Evolutionary conservation across 2,113 vertebrate species (phyloP).

Genomic region (human): DNA sequence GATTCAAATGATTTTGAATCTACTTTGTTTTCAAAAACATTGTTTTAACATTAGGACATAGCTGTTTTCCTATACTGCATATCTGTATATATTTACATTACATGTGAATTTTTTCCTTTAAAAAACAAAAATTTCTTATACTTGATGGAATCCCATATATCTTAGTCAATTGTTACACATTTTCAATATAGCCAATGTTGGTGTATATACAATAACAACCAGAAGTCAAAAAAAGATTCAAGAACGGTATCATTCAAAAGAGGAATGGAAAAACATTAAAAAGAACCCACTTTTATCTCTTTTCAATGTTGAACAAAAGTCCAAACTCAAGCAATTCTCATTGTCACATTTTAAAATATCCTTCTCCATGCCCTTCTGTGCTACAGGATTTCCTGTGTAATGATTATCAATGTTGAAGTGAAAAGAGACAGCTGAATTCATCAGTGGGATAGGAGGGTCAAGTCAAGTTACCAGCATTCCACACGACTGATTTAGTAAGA

Average conservation of each 20-base stretch:
- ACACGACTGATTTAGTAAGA: background rate
- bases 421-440: slow-evolving; percentile 16
- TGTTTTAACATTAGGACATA: background rate
- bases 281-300: slow-evolving; percentile 36
- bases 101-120: background rate
- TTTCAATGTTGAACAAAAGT: background rate
- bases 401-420: background rate
- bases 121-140: background rate
- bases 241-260: slow-evolving; percentile 37
- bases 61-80: background rate
- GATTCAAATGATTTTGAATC: background rate
- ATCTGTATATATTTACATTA: background rate
- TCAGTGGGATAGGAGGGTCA: slow-evolving; percentile 11
- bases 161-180: background rate
- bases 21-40: background rate
- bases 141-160: background rate
- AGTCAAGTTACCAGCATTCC: background rate
- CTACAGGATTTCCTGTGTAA: slow-evolving; percentile 12
- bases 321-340: slow-evolving; percentile 15
- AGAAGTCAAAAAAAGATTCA: slow-evolving; percentile 36
- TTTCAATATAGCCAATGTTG: background rate
- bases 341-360: slow-evolving; percentile 20
- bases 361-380: slow-evolving; percentile 49
- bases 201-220: background rate
- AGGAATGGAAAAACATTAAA: slow-evolving; percentile 32